Evolutionary conservation across 2,113 vertebrate genomes (phyloP), one percentile per base, ranked within the genome.

Genomic region (Apteryx owenii): DNA sequence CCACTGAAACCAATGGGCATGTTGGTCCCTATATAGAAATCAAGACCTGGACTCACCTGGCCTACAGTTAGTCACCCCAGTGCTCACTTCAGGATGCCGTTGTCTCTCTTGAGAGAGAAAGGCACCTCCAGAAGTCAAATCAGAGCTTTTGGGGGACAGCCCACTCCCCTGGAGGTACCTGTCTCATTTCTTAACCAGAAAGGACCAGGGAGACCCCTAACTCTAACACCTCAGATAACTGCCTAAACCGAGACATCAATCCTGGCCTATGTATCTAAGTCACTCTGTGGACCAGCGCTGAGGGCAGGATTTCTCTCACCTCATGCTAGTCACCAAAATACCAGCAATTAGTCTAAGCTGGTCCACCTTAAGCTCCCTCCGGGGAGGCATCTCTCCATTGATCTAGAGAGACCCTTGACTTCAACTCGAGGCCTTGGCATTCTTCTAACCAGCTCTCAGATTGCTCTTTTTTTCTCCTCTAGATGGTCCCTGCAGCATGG

Each of bases 271-370:
- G 12, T 18, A 28, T 22, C 42, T 15, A 29, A 80, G n/a, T 4
- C 44, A 20, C 19, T 9, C 31, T 51, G 36, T 21, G 56, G 42
- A 90, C 5, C 29, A 85, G 23, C 14, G 10, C 13, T 36, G 18
- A 18, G 0, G 5, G 0, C 0, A 54, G 50, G 18, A 53, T 14
- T 22, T 40, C 50, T 61, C 26, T 26, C 38, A 66, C 4, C 12
- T 62, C 46, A 64, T 33, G 38, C 36, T 46, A 20, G 14, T 54
- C 4, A 61, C 75, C 22, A 26, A 73, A 84, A 78, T 1, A 60
- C 20, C 66, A 20, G 4, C 29, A 22, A 26, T 20, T 36, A 10
- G 3, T 60, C 66, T 40, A 40, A 80, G 17, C 16, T 50, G 10
- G 4, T 69, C 28, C 36, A 88, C 53, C 23, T 69, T 25, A 8